Conservation (phyloP, 2,113 vertebrate species). For the Planiliza haematocheilus region DNA sequence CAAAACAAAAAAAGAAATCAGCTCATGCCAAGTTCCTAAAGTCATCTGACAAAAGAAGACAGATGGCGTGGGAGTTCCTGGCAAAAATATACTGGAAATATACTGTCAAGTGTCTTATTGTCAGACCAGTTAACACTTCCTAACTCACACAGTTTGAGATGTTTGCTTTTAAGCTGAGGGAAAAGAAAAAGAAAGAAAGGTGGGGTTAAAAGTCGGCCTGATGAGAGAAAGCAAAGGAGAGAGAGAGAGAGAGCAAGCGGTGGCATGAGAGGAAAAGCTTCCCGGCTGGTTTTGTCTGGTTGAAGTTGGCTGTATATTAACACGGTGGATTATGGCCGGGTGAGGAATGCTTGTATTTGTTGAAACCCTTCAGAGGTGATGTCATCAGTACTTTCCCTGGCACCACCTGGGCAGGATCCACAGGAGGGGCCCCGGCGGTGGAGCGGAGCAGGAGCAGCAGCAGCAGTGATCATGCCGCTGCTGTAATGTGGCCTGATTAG, state of each 20-base stretch:
- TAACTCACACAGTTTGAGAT: conserved; percentile 12
- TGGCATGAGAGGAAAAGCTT: conserved; percentile 29
- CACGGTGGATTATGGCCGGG: conserved; percentile 44
- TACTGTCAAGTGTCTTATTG: conserved; percentile 60
- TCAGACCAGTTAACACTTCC: conserved; percentile 48
- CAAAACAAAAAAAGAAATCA: conserved; percentile 4
- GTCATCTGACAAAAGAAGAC: conserved; percentile 51
- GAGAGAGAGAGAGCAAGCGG: neutral
- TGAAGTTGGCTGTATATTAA: conserved; percentile 57
- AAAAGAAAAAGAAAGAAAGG: neutral
- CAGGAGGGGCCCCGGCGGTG: conserved; percentile 12
- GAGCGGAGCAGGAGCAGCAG: conserved; percentile 11
- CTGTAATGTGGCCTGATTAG: conserved; percentile 72
- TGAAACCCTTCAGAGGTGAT: conserved; percentile 53
- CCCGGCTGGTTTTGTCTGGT: conserved; percentile 62
- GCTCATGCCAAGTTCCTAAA: conserved; percentile 31
- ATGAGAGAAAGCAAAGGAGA: neutral
- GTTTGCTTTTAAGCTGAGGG: conserved; percentile 17
- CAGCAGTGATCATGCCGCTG: neutral
- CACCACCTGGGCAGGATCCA: conserved; percentile 66
- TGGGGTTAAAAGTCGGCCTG: conserved; percentile 1
- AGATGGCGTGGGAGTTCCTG: conserved; percentile 53
- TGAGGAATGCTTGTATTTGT: conserved; percentile 74
- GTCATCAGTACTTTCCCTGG: conserved; percentile 75
- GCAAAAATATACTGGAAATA: conserved; percentile 58